Conservation (phyloP, 2,888 invertebrate species). For the Papilio gigon region DNA sequence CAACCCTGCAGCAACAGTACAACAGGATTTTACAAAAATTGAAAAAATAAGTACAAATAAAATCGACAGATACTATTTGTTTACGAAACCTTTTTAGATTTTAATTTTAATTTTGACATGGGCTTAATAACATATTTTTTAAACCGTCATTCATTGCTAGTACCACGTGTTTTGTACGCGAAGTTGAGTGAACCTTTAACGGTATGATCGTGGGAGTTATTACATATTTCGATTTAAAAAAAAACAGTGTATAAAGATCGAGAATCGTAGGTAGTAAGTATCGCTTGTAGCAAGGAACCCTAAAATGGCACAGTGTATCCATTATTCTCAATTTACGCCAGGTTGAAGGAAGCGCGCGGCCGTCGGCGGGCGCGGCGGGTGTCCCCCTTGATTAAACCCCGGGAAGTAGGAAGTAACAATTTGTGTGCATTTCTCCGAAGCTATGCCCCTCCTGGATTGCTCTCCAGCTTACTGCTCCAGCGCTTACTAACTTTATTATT, state of each 20-base stretch:
- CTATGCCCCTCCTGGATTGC: constrained; percentile 56
- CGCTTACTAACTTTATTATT: constrained; percentile 36
- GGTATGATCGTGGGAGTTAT: neutral
- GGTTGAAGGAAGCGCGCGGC: constrained; percentile 67
- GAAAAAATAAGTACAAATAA: too few relatives aligned
- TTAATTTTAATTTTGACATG: too few relatives aligned
- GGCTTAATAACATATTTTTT: too few relatives aligned
- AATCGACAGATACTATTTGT: too few relatives aligned
- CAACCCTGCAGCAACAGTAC: too few relatives aligned
- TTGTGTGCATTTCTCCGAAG: constrained; percentile 68
- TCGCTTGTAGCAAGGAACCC: constrained; percentile 64
- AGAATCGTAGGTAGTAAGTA: constrained; percentile 40
- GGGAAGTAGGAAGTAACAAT: constrained; percentile 75
- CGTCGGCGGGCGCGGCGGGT: constrained; percentile 73
- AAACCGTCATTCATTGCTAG: too few relatives aligned
- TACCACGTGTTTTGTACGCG: too few relatives aligned
- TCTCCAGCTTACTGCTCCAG: constrained; percentile 55
- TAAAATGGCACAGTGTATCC: constrained; percentile 68
- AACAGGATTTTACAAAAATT: too few relatives aligned
- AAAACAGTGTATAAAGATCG: neutral
- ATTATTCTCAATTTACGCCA: constrained; percentile 81
- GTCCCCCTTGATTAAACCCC: constrained; percentile 81
- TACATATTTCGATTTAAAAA: neutral
- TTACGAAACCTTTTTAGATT: too few relatives aligned
- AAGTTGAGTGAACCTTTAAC: too few relatives aligned